These are phyloP conservation scores for Tribolium madens DNA, from an alignment of 1,140 invertebrate species.

Conservation along the genomic window DNA sequence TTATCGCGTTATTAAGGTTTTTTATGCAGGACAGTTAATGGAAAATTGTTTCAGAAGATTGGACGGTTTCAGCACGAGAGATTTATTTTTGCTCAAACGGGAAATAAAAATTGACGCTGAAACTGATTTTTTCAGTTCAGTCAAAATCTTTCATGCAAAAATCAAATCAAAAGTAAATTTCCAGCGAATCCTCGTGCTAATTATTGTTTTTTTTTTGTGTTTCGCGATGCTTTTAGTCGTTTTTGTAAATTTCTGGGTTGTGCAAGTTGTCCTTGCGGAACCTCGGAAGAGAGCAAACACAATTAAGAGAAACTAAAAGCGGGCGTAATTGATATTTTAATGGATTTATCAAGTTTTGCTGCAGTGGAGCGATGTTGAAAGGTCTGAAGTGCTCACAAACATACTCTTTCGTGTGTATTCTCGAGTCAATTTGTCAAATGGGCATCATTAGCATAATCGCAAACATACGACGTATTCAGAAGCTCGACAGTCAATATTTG, in stretches of 20 bases:
- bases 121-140: no score
- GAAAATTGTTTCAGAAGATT: background rate
- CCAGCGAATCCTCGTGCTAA: no score
- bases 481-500: conserved; percentile 46
- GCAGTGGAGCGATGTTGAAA: conserved; percentile 15
- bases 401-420: conserved; percentile 38
- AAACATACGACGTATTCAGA: conserved; percentile 44
- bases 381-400: conserved; percentile 40
- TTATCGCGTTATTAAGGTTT: conserved; percentile 29
- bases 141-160: no score
- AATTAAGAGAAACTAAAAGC: conserved; percentile 40
- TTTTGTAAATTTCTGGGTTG: no score
- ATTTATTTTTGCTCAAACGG: no score
- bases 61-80: background rate
- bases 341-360: conserved; percentile 45
- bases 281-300: conserved; percentile 14
- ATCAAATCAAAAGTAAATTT: background rate
- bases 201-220: no score
- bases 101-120: no score
- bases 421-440: conserved; percentile 44
- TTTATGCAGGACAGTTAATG: conserved; percentile 22
- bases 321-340: conserved; percentile 44
- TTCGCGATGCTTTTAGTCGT: no score
- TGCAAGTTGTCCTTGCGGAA: background rate
- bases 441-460: conserved; percentile 47